These are phyloP conservation scores for Gouania willdenowi DNA, from an alignment of 2,797 vertebrate genomes.

Conservation along the genomic window DNA sequence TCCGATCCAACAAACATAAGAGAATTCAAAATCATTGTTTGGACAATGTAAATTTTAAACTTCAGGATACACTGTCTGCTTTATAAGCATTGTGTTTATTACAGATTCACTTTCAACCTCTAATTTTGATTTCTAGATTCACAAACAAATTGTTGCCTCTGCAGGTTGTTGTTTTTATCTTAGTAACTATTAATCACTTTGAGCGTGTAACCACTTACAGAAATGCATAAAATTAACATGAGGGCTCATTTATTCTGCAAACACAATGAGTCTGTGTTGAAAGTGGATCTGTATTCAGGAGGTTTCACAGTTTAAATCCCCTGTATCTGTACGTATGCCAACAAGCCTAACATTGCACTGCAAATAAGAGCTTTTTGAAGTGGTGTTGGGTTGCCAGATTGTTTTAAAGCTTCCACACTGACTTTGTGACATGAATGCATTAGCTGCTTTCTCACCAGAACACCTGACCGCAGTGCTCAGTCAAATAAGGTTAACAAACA, in stretches of 20 bases:
- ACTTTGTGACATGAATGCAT: slow-evolving; percentile 23
- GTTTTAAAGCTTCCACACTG: slow-evolving; percentile 1
- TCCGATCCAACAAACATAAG: too few relatives aligned
- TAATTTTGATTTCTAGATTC: too few relatives aligned
- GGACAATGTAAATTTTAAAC: too few relatives aligned
- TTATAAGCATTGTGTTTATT: too few relatives aligned
- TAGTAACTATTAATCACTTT: too few relatives aligned
- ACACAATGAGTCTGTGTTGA: background rate
- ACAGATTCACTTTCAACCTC: too few relatives aligned
- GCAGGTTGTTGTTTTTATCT: too few relatives aligned
- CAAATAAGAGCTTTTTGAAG: slow-evolving; percentile 11
- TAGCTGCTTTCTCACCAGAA: background rate
- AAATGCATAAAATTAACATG: slow-evolving; percentile 2
- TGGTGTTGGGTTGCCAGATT: slow-evolving; percentile 3
- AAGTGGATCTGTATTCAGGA: slow-evolving; percentile 7
- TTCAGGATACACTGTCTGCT: too few relatives aligned
- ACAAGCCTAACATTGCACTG: too few relatives aligned
- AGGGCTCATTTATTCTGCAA: slow-evolving; percentile 5
- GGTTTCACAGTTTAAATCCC: background rate
- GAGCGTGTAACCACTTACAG: too few relatives aligned
- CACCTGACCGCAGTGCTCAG: slow-evolving; percentile 1
- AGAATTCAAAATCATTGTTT: too few relatives aligned
- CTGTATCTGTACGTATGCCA: background rate
- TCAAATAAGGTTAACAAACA: background rate
- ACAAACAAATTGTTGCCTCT: too few relatives aligned